A percentile compares a stretch with the other conserved stretches of the same genome.
Conservation (phyloP, 2,113 vertebrate species). For the Lagopus leucura region DNA sequence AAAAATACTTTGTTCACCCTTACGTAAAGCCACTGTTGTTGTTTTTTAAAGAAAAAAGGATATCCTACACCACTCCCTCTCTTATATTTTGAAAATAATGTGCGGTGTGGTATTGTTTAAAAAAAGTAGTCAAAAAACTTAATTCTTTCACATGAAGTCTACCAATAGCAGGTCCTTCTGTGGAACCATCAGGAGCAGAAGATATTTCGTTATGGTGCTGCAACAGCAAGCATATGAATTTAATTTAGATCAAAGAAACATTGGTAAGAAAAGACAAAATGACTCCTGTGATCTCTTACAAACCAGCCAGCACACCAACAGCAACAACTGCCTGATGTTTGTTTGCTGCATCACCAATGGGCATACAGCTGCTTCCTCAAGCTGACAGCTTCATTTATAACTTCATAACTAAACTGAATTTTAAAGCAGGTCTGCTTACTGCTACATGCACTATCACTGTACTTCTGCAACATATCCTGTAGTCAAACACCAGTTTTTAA, state of each 20-base stretch:
- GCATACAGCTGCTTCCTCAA: not conserved
- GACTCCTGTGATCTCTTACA: not conserved
- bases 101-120: not conserved
- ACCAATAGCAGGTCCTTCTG: not conserved
- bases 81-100: not conserved
- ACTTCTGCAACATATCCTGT: not conserved
- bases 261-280: not conserved
- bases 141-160: not conserved
- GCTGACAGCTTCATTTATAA: not conserved
- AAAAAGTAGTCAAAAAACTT: not conserved
- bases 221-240: not conserved
- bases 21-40: not conserved
- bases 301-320: not conserved
- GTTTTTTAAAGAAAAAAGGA: not conserved
- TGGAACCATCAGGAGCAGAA: not conserved
- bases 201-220: not conserved
- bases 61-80: not conserved
- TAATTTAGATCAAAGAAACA: not conserved
- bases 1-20: not conserved
- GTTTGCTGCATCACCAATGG: not conserved
- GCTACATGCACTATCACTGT: not conserved
- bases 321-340: not conserved
- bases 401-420: not conserved
- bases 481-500: not conserved
- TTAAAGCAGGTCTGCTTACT: not conserved